Evolutionary conservation across 2,797 vertebrate species (phyloP).

Genomic region (Leptatherina wallacei): DNA sequence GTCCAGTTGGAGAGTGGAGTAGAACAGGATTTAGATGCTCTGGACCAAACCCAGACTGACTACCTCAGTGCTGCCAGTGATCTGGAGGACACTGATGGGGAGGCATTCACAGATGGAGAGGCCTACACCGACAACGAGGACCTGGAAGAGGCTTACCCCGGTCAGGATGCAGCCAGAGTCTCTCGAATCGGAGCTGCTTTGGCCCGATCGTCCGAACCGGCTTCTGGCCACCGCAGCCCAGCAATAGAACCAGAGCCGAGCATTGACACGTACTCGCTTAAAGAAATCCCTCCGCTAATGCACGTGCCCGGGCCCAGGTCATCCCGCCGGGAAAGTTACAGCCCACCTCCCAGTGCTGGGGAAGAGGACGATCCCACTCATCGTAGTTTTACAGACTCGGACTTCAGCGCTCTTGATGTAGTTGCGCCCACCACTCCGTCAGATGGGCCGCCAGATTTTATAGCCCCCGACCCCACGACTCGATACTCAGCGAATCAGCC

Average conservation of each 20-base stretch:
- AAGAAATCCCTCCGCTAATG: constrained; percentile 77
- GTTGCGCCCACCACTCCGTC: constrained; percentile 54
- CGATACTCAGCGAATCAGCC: constrained; percentile 7
- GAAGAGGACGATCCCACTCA: constrained; percentile 58
- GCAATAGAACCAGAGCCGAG: constrained; percentile 32
- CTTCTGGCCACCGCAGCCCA: constrained; percentile 40
- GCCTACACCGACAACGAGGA: constrained; percentile 88
- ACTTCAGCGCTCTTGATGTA: constrained; percentile 42
- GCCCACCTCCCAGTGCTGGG: constrained; percentile 23
- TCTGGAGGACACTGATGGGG: constrained; percentile 93
- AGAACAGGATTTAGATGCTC: constrained; percentile 84
- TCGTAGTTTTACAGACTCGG: constrained; percentile 69
- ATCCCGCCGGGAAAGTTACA: constrained; percentile 27
- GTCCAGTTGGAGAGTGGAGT: constrained; percentile 85
- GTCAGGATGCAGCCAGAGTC: constrained; percentile 60
- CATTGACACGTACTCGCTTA: constrained; percentile 21
- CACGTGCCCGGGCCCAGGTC: constrained; percentile 61
- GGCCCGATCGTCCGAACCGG: constrained; percentile 90
- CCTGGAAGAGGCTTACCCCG: constrained; percentile 82
- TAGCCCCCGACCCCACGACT: constrained; percentile 80
- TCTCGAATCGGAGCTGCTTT: constrained; percentile 76
- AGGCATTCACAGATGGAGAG: constrained; percentile 82
- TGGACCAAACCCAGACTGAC: constrained; percentile 80
- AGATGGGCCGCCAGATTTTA: constrained; percentile 77
- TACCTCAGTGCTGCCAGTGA: constrained; percentile 95